These are phyloP conservation scores for Diorhabda carinulata DNA, from an alignment of 1,140 invertebrate genomes.

Conservation along the genomic window DNA sequence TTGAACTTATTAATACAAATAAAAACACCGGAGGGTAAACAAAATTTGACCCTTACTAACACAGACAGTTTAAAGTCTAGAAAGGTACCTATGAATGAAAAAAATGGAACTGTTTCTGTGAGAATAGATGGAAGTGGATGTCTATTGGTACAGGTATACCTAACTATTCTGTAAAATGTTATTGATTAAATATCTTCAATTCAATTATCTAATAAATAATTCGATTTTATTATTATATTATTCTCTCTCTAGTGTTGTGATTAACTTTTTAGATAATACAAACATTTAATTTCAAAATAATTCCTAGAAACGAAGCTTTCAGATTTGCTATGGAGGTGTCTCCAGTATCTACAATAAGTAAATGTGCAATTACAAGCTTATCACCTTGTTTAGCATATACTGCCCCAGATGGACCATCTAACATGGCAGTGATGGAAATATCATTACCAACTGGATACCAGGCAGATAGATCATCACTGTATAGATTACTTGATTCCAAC, in stretches of 20 bases:
- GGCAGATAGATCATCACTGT: conserved; percentile 52
- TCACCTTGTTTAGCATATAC: conserved; percentile 40
- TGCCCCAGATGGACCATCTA: conserved; percentile 38
- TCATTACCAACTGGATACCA: conserved; percentile 62
- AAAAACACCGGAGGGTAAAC: conserved; percentile 20
- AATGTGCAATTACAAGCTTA: conserved; percentile 39
- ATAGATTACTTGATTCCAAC: conserved; percentile 42
- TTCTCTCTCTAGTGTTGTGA: not conserved
- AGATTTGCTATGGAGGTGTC: conserved; percentile 36
- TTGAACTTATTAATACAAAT: conserved; percentile 33
- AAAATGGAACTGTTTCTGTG: conserved; percentile 42
- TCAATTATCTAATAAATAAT: not conserved
- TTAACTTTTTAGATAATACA: conserved; percentile 20
- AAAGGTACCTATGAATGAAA: conserved; percentile 40
- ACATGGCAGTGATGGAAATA: conserved; percentile 63
- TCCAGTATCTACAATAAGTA: conserved; percentile 36
- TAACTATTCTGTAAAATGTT: too few species aligned
- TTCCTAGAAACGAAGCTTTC: conserved; percentile 37
- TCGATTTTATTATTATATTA: not conserved
- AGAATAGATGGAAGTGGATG: conserved; percentile 58
- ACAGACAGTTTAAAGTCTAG: conserved; percentile 34
- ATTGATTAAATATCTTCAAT: too few species aligned
- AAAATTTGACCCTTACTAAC: conserved; percentile 27
- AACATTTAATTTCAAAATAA: conserved; percentile 36
- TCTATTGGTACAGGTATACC: conserved; percentile 54